A percentile compares a stretch with the other conserved stretches of the same genome.
These are phyloP conservation scores for Lasioglossum leucozonium DNA, from an alignment of 2,888 invertebrate species.

Conservation along the genomic window DNA sequence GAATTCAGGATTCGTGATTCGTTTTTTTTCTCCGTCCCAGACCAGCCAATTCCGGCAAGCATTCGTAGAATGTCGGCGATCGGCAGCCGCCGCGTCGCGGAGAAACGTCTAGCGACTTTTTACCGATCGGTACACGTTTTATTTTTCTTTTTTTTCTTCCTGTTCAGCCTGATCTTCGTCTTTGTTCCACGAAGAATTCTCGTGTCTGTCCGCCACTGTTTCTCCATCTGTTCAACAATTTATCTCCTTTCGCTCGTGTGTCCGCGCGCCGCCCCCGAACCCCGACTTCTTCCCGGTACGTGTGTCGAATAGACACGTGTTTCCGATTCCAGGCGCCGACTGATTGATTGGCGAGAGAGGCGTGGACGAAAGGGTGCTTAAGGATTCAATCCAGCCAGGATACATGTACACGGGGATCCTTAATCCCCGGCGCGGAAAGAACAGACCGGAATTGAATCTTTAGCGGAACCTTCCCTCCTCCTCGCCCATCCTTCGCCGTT, in stretches of 20 bases:
- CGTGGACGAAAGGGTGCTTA: constrained; percentile 57
- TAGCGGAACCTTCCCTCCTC: not conserved
- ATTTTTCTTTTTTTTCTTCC: not conserved
- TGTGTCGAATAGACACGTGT: constrained; percentile 61
- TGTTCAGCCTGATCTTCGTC: not conserved
- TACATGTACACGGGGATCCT: constrained; percentile 62
- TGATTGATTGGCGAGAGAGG: constrained; percentile 68
- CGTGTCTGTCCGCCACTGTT: constrained; percentile 34
- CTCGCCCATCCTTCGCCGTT: no score
- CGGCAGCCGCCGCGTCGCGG: not conserved
- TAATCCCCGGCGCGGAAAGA: constrained; percentile 65
- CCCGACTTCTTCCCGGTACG: constrained; percentile 42
- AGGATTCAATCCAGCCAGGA: constrained; percentile 69
- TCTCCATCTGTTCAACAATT: constrained; percentile 58
- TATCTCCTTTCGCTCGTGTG: constrained; percentile 45
- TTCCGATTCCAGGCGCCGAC: constrained; percentile 55
- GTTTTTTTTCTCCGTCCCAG: not conserved
- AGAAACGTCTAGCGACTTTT: not conserved
- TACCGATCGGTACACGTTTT: not conserved
- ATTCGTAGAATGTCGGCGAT: not conserved
- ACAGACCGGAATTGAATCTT: constrained; percentile 55
- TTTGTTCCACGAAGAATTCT: not conserved
- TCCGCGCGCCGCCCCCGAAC: constrained; percentile 7
- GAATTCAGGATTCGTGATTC: not conserved
- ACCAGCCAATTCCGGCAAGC: not conserved